These are phyloP conservation scores for Eupithecia vulgata DNA, from an alignment of 2,888 invertebrate species.

Conservation along the genomic window DNA sequence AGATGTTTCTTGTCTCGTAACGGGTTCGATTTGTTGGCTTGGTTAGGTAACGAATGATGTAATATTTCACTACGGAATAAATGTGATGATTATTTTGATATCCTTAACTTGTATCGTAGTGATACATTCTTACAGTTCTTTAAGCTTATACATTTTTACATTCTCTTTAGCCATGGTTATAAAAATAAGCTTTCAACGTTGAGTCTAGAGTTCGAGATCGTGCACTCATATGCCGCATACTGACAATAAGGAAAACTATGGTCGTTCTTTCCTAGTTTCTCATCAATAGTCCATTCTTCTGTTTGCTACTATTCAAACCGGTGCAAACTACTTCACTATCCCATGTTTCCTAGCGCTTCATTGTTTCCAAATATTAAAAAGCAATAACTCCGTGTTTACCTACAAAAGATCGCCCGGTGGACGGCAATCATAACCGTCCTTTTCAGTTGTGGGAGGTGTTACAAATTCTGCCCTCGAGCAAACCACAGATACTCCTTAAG, in stretches of 20 bases:
- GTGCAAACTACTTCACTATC: conserved; percentile 2
- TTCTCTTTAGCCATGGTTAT: background rate
- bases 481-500: conserved; percentile 26
- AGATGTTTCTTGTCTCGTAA: conserved; percentile 35
- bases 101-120: background rate
- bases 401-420: conserved; percentile 30
- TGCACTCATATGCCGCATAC: background rate
- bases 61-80: conserved; percentile 11
- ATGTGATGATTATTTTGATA: background rate
- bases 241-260: background rate
- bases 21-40: conserved; percentile 29
- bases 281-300: conserved; percentile 3
- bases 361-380: conserved; percentile 32
- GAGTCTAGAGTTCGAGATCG: background rate
- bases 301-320: conserved; percentile 7
- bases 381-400: conserved; percentile 39
- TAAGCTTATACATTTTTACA: background rate
- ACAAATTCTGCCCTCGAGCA: conserved; percentile 65
- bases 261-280: background rate
- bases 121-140: background rate
- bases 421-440: conserved; percentile 47
- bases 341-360: conserved; percentile 11
- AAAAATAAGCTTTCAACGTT: background rate
- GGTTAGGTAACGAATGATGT: conserved; percentile 27
- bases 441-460: conserved; percentile 65